Conservation (phyloP, 2,113 vertebrate species). For the Pygathrix nemaeus region DNA sequence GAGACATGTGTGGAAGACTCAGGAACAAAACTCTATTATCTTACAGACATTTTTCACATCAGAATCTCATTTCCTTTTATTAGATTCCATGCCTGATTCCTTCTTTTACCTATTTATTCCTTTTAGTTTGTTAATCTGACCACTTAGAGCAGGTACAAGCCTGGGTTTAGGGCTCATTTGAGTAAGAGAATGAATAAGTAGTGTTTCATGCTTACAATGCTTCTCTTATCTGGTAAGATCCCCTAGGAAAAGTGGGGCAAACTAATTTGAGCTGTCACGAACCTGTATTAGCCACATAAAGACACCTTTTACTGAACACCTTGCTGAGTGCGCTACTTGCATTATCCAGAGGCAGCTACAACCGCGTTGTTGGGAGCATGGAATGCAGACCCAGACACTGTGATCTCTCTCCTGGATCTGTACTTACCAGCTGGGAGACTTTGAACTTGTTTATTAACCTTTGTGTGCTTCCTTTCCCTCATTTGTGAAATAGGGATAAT, state of each 20-base stretch:
- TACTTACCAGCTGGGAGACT: background rate
- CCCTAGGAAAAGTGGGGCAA: background rate
- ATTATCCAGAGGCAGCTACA: background rate
- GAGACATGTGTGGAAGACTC: background rate
- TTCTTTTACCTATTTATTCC: background rate
- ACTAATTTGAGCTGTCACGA: background rate
- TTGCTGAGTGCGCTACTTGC: accelerated
- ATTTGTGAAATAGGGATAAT: background rate
- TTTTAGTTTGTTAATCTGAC: background rate
- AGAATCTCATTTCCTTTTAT: background rate
- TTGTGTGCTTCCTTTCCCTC: background rate
- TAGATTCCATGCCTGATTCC: background rate
- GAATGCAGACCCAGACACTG: background rate
- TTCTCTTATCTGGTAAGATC: background rate
- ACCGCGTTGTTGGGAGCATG: accelerated
- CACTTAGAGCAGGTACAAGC: background rate
- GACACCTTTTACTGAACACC: background rate
- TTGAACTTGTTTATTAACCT: background rate
- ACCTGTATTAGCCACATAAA: background rate
- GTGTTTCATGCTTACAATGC: background rate
- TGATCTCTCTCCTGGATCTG: background rate
- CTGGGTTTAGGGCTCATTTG: background rate
- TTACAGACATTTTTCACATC: background rate
- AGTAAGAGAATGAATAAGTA: background rate
- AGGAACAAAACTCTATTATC: background rate